Evolutionary conservation across 2,797 vertebrate genomes (phyloP).

Genomic region (Nasua narica): DNA sequence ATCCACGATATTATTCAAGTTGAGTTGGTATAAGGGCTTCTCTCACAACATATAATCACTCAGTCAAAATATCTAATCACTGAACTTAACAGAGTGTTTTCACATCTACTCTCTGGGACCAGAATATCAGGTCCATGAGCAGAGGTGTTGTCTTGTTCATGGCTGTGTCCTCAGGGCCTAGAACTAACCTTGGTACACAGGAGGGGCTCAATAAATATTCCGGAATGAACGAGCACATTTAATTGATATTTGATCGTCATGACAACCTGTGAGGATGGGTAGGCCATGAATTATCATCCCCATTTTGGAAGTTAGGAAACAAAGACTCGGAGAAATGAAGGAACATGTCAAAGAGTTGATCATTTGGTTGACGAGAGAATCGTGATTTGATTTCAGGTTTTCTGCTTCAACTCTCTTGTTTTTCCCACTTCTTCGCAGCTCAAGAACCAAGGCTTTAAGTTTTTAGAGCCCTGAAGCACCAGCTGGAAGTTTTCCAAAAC

Average conservation of each 20-base stretch:
- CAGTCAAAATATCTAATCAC: not conserved
- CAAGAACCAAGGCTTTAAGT: not conserved
- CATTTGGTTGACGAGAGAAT: not conserved
- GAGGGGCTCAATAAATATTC: not conserved
- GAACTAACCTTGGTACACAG: not conserved
- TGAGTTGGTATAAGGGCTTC: not conserved
- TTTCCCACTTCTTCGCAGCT: not conserved
- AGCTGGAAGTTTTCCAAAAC: not conserved
- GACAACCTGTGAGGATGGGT: not conserved
- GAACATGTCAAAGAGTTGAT: not conserved
- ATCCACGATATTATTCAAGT: not conserved
- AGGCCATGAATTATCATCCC: not conserved
- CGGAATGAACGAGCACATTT: not conserved
- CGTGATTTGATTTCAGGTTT: not conserved
- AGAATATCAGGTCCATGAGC: not conserved
- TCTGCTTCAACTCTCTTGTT: not conserved
- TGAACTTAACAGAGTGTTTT: not conserved
- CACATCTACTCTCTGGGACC: not conserved
- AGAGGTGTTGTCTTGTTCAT: slow-evolving; percentile 8
- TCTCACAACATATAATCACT: not conserved
- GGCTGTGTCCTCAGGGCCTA: not conserved
- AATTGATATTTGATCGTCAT: not conserved
- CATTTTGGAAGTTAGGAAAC: not conserved
- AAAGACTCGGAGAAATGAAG: not conserved
- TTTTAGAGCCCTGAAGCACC: not conserved